Conservation (phyloP, 2,113 vertebrate genomes). For the Orthochromis indermauri region DNA sequence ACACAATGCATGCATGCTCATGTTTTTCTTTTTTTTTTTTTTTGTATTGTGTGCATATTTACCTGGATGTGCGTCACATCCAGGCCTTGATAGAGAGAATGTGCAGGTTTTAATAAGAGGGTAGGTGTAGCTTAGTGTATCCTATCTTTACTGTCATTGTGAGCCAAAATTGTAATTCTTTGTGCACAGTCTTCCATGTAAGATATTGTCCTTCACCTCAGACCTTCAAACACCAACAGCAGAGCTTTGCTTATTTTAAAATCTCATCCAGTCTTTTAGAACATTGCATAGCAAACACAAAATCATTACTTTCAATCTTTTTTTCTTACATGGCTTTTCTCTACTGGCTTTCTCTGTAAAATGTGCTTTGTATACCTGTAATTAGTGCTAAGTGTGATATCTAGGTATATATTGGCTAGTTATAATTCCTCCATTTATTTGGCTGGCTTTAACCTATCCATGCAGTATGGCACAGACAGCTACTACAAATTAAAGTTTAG, state of each 20-base stretch:
- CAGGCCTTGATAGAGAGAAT: neutral
- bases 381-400: neutral
- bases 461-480: neutral
- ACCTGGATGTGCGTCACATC: neutral
- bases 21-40: accelerated
- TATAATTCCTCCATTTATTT: neutral
- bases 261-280: neutral
- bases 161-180: neutral
- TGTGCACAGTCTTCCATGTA: slow-evolving; percentile 14
- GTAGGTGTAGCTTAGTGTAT: neutral
- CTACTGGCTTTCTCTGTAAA: neutral
- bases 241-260: slow-evolving; percentile 6
- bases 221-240: neutral
- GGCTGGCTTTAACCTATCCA: neutral
- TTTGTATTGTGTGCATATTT: neutral
- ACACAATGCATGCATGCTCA: neutral
- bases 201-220: neutral
- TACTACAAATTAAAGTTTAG: neutral
- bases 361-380: neutral
- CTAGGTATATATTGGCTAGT: neutral
- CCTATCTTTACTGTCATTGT: slow-evolving; percentile 50
- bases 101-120: slow-evolving; percentile 48
- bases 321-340: neutral
- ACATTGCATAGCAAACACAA: neutral
- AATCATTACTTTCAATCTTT: neutral